Percentiles rank a stretch among this genome's conserved stretches.
Evolutionary conservation across 2,113 vertebrate species (phyloP).

Genomic region (Silurus asotus): DNA sequence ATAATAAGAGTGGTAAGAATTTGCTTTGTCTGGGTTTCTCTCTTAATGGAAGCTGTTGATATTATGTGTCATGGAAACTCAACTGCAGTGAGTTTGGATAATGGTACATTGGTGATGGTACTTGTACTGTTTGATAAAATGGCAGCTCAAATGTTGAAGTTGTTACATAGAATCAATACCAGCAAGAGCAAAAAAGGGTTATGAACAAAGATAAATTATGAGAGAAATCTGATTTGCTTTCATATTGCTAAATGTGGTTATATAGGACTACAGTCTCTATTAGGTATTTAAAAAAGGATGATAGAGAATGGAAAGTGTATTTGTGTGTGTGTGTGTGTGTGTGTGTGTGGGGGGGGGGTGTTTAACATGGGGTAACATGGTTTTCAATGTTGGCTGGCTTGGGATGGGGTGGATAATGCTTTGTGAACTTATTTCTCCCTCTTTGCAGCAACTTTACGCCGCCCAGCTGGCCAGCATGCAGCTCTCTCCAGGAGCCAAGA

Average conservation of each 20-base stretch:
- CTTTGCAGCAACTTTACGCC: slow-evolving; percentile 95
- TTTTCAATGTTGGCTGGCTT: slow-evolving; percentile 72
- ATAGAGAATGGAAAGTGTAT: slow-evolving; percentile 11
- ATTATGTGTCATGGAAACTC: slow-evolving; percentile 63
- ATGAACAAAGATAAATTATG: slow-evolving; percentile 17
- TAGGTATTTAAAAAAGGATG: slow-evolving; percentile 68
- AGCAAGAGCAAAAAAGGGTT: slow-evolving; percentile 17
- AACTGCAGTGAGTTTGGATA: slow-evolving; percentile 58
- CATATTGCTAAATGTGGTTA: slow-evolving; percentile 69
- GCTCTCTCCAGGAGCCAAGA: slow-evolving; percentile 98
- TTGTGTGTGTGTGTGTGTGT: slow-evolving; percentile 60
- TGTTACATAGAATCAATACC: slow-evolving; percentile 57
- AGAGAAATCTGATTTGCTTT: slow-evolving; percentile 67
- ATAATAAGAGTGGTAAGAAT: slow-evolving; percentile 83
- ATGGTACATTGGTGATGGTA: slow-evolving; percentile 50
- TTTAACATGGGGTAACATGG: slow-evolving; percentile 57
- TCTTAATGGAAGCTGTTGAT: slow-evolving; percentile 85
- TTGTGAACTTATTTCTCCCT: slow-evolving; percentile 67
- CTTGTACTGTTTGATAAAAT: slow-evolving; percentile 42
- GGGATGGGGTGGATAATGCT: slow-evolving; percentile 72
- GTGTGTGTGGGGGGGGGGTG: slow-evolving; percentile 59
- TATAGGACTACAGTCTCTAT: slow-evolving; percentile 69
- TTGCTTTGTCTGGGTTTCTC: slow-evolving; percentile 81
- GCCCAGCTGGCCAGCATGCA: slow-evolving; percentile 99
- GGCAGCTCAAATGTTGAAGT: slow-evolving; percentile 59